phyloP scores from a whole-genome alignment of 1,140 invertebrate species.

The Mylabris phalerata region DNA sequence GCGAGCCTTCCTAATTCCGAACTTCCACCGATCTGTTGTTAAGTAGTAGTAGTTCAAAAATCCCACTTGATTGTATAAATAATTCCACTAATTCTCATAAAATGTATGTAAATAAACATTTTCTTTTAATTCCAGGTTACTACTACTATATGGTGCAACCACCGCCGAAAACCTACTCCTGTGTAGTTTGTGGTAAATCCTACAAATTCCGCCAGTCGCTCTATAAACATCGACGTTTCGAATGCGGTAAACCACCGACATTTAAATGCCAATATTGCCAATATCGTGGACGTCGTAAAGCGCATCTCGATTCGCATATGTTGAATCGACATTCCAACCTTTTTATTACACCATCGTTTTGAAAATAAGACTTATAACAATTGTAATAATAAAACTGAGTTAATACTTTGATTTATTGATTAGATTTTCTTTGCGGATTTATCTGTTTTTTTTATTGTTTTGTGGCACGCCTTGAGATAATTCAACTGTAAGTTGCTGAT shows the following conservation, averaged over 20 bases:
- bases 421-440: too few relatives aligned
- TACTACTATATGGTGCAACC: not conserved
- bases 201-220: conserved; percentile 22
- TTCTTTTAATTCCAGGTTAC: too few relatives aligned
- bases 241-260: conserved; percentile 52
- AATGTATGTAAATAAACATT: too few relatives aligned
- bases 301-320: conserved; percentile 41
- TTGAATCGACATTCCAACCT: conserved; percentile 9
- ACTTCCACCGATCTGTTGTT: too few relatives aligned
- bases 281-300: conserved; percentile 41
- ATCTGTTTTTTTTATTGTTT: too few relatives aligned
- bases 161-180: conserved; percentile 2
- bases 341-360: not conserved
- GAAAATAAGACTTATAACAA: not conserved
- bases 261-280: conserved; percentile 50
- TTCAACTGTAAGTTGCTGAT: not conserved
- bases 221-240: conserved; percentile 32
- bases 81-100: too few relatives aligned
- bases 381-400: too few relatives aligned
- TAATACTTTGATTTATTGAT: too few relatives aligned
- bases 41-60: too few relatives aligned
- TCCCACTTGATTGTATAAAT: too few relatives aligned
- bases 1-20: too few relatives aligned
- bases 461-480: too few relatives aligned
- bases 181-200: conserved; percentile 20